Percentiles rank a stretch among this genome's conserved stretches.
Conservation (phyloP, 2,888 invertebrate genomes). For the Sarcophaga carnaria region DNA sequence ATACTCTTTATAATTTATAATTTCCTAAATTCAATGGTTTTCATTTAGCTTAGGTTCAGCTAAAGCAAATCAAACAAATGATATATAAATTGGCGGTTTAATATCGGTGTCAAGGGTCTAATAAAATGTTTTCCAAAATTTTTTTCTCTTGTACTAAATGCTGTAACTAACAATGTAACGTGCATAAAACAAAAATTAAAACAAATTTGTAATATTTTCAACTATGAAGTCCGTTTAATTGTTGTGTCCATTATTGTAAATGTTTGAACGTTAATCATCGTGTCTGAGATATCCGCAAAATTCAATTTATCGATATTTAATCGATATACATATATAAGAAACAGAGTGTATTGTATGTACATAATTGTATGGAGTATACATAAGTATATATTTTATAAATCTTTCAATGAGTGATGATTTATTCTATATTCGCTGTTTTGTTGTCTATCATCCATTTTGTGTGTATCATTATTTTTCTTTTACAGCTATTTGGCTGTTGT, state of each 20-base stretch:
- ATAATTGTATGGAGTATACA: constrained; percentile 4
- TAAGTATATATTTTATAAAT: neutral
- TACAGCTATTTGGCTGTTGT: constrained; percentile 92
- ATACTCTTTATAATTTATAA: constrained; percentile 1
- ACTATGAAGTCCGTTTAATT: neutral
- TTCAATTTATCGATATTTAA: neutral
- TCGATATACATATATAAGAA: neutral
- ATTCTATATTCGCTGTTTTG: constrained; percentile 54
- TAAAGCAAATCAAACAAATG: constrained; percentile 20
- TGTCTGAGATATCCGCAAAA: neutral
- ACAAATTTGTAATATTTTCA: neutral
- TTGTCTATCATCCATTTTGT: constrained; percentile 65
- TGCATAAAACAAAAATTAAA: neutral
- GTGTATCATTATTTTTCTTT: constrained; percentile 72
- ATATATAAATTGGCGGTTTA: neutral
- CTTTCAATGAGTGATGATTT: constrained; percentile 1
- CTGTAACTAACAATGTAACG: constrained; percentile 24
- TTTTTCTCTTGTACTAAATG: neutral
- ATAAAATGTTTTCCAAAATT: neutral
- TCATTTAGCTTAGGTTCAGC: constrained; percentile 25
- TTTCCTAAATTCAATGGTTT: constrained; percentile 41
- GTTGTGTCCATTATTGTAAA: neutral
- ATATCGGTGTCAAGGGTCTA: constrained; percentile 15
- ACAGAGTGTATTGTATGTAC: neutral
- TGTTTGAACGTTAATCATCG: neutral